Evolutionary conservation across 2,113 vertebrate species (phyloP).

Genomic region (Perognathus longimembris): DNA sequence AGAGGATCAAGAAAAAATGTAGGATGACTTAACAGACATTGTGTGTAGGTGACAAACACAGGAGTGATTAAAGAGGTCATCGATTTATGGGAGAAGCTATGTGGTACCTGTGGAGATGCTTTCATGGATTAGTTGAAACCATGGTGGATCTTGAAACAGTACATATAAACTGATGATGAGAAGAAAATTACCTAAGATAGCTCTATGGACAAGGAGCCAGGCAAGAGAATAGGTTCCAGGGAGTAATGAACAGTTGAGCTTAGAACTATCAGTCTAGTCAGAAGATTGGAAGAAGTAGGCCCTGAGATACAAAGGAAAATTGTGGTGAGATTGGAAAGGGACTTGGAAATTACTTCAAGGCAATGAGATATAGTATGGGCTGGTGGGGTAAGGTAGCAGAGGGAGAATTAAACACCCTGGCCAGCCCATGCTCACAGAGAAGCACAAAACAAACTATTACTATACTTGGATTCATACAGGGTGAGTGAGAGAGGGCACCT

Average conservation of each 20-base stretch:
- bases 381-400: background rate
- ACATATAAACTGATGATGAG: background rate
- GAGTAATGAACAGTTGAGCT: background rate
- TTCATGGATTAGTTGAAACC: constrained; percentile 4
- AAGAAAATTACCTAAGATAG: background rate
- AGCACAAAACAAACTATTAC: background rate
- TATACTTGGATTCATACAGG: background rate
- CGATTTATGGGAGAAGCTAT: background rate
- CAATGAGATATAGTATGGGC: background rate
- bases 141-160: constrained; percentile 24
- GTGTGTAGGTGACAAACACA: background rate
- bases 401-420: background rate
- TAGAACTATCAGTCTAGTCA: background rate
- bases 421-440: background rate
- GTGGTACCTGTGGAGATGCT: background rate
- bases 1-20: background rate
- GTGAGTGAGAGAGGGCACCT: background rate
- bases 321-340: background rate
- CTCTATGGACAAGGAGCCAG: background rate
- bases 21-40: background rate
- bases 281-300: background rate
- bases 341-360: background rate
- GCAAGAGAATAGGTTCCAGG: background rate
- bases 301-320: background rate
- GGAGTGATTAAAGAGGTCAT: constrained; percentile 3